These are phyloP conservation scores for Synchiropus splendidus DNA, from an alignment of 2,113 vertebrate genomes.

Conservation along the genomic window DNA sequence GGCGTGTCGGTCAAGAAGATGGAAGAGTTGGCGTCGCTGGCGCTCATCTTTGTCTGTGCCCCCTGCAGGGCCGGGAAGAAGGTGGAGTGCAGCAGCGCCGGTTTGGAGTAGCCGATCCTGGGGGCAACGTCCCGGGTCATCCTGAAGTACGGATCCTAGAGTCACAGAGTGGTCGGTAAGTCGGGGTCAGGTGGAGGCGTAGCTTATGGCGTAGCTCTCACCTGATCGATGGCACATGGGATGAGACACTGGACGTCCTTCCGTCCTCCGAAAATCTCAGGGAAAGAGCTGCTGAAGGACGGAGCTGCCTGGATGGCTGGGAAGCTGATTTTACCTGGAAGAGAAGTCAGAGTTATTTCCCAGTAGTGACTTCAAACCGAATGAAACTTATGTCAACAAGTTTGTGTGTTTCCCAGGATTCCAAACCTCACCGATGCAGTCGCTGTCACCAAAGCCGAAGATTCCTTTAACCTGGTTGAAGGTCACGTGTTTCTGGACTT, in stretches of 20 bases:
- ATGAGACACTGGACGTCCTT: conserved; percentile 91
- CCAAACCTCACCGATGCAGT: conserved; percentile 81
- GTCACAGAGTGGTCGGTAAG: background rate
- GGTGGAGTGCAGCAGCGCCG: conserved; percentile 87
- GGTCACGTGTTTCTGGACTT: conserved; percentile 92
- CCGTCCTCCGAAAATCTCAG: conserved; percentile 81
- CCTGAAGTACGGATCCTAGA: conserved; percentile 93
- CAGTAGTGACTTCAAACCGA: too few relatives aligned
- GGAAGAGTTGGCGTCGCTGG: conserved; percentile 90
- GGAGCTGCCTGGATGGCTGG: conserved; percentile 94
- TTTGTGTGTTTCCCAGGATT: background rate
- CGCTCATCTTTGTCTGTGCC: conserved; percentile 97
- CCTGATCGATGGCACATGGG: conserved; percentile 96
- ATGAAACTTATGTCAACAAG: background rate
- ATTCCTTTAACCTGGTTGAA: conserved; percentile 99
- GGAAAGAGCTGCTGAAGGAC: conserved; percentile 92
- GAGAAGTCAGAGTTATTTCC: background rate
- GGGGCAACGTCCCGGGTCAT: conserved; percentile 97
- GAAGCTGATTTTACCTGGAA: conserved; percentile 91
- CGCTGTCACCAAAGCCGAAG: conserved; percentile 94
- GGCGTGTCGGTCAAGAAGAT: conserved; percentile 93
- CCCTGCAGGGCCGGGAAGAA: conserved; percentile 97
- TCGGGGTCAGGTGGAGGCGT: too few relatives aligned
- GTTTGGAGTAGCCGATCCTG: conserved; percentile 82
- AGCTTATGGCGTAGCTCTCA: conserved; percentile 42